Evolutionary conservation across 2,797 vertebrate genomes (phyloP), one percentile per base, ranked within the genome.

Genomic region (Cyprinella venusta): DNA sequence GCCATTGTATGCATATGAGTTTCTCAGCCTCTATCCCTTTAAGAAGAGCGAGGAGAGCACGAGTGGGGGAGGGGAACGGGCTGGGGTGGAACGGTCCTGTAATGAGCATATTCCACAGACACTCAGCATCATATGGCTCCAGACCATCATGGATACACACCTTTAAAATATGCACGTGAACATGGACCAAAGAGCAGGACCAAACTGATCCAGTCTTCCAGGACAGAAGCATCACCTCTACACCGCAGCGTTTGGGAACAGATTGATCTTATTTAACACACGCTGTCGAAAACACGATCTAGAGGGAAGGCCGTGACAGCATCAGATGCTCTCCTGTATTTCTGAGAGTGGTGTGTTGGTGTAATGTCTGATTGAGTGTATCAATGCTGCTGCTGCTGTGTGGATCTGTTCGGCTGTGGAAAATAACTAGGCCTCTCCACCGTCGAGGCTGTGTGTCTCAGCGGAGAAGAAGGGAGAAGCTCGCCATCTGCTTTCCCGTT

Each of bases 11-110:
- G 88, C 89, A 89, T 84, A 90, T 91, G 65, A 80, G 26, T 82
- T 71, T 88, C 92, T 94, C 92, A 88, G 93, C 93, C 94, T 93
- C 95, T 97, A 95, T 95, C 94, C 91, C 96, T 97, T 97, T 97
- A 97, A 97, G 96, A 95, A 92, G 89, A 76, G 87, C 91, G 90
- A 91, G 91, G 90, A 88, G 92, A 88, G 91, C 90, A 89, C 65
- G 87, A 84, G 90, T 89, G 92, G 94, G 89, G 69, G 89, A 93
- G 92, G 93, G 91, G 90, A 93, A 91, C 92, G 88, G 93, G 92
- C 85, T 91, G 93, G 93, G 91, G 90, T 86, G 92, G 92, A 94
- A 94, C 94, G 91, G 92, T 92, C 94, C 95, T 95, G 95, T 93
- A 91, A 92, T 94, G 89, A 95, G 94, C 93, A 93, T 92, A 92